Conservation (phyloP, 2,888 invertebrate genomes). For the Pyralis farinalis region DNA sequence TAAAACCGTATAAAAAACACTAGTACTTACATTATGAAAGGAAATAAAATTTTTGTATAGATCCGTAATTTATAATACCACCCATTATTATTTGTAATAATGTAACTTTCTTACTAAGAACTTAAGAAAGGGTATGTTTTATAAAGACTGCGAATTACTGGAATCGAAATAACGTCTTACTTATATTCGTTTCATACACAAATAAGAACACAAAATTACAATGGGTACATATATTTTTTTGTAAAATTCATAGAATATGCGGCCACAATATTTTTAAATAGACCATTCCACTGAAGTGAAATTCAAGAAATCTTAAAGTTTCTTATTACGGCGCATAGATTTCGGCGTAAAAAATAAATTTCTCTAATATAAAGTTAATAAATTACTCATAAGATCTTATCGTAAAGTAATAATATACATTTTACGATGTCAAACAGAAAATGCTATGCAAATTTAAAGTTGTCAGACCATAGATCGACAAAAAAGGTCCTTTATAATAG, state of each 20-base stretch:
- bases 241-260: slow-evolving; percentile 2
- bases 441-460: slow-evolving; percentile 19
- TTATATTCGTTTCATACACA: too few relatives aligned
- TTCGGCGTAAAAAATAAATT: neutral
- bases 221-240: slow-evolving; percentile 5
- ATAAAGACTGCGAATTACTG: too few relatives aligned
- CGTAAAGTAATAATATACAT: neutral
- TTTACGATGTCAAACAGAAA: slow-evolving; percentile 2
- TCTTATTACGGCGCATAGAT: neutral
- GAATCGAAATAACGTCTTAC: too few relatives aligned
- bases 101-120: too few relatives aligned
- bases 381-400: neutral
- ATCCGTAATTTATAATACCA: too few relatives aligned
- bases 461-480: slow-evolving; percentile 18
- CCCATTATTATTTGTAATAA: too few relatives aligned
- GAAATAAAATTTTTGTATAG: too few relatives aligned
- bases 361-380: neutral
- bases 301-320: neutral
- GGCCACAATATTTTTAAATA: too few relatives aligned
- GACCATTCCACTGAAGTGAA: neutral
- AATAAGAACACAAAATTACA: too few relatives aligned
- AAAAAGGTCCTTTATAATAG: slow-evolving; percentile 32
- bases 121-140: neutral
- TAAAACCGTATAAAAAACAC: too few relatives aligned
- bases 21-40: too few relatives aligned